Conservation (phyloP, 2,888 invertebrate genomes). For the Dryobotodes eremita region DNA sequence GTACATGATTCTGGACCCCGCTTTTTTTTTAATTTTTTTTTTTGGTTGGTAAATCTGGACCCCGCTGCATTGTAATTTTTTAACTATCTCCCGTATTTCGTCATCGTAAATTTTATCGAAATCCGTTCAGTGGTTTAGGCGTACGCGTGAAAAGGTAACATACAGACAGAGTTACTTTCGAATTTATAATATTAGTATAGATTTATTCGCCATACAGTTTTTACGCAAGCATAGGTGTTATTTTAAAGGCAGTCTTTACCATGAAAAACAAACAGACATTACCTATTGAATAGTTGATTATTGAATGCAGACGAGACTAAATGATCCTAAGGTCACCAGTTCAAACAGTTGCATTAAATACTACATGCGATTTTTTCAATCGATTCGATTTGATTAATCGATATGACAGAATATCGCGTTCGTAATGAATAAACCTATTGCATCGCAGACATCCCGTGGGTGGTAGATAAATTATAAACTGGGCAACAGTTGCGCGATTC, state of each 20-base stretch:
- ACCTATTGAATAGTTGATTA: conserved; percentile 3
- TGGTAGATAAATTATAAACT: conserved; percentile 46
- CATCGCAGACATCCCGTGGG: conserved; percentile 51
- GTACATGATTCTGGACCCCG: too few species aligned
- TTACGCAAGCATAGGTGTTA: neutral
- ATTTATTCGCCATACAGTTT: neutral
- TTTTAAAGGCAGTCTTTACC: neutral
- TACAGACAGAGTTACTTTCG: too few species aligned
- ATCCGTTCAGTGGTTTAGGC: too few species aligned
- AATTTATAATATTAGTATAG: too few species aligned
- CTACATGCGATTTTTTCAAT: conserved; percentile 15
- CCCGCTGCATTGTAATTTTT: too few species aligned
- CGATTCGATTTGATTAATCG: conserved; percentile 53
- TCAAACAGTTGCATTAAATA: conserved; percentile 35
- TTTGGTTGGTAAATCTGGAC: too few species aligned
- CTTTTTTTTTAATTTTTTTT: too few species aligned
- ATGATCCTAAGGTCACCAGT: conserved; percentile 26
- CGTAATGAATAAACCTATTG: conserved; percentile 58
- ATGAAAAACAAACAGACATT: conserved; percentile 17
- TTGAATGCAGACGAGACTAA: conserved; percentile 46
- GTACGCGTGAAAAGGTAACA: too few species aligned
- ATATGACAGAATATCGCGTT: conserved; percentile 24
- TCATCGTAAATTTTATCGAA: too few species aligned
- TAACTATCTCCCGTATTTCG: too few species aligned
- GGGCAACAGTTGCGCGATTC: conserved; percentile 36